A percentile compares a stretch with the other conserved stretches of the same genome.
phyloP scores from a whole-genome alignment of 2,797 vertebrate species.

The Takifugu ocellatus region DNA sequence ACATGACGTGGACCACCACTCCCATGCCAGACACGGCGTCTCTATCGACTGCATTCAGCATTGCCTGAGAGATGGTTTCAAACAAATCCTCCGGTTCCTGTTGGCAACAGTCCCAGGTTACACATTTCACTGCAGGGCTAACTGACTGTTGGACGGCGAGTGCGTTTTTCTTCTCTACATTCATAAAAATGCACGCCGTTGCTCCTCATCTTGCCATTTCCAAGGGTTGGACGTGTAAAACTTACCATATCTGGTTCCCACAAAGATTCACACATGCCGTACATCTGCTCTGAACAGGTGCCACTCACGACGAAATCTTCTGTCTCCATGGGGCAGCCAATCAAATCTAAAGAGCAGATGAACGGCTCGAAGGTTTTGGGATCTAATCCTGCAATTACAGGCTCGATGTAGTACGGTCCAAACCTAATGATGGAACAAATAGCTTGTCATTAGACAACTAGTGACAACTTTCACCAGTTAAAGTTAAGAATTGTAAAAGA shows the following conservation, averaged over 20 bases:
- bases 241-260: slow-evolving; percentile 97
- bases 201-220: not conserved
- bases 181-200: not conserved
- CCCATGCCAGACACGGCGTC: slow-evolving; percentile 98
- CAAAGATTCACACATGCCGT: slow-evolving; percentile 97
- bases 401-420: slow-evolving; percentile 95
- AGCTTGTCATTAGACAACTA: no score
- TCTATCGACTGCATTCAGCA: slow-evolving; percentile 94
- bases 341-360: slow-evolving; percentile 95
- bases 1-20: slow-evolving; percentile 92
- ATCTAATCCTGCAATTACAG: slow-evolving; percentile 92
- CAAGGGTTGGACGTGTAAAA: not conserved
- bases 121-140: not conserved
- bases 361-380: slow-evolving; percentile 90
- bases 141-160: no score
- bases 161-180: no score
- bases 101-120: not conserved
- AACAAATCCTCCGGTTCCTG: slow-evolving; percentile 94
- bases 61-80: slow-evolving; percentile 96
- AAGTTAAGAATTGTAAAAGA: no score
- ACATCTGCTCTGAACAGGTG: slow-evolving; percentile 97
- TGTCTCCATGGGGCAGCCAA: slow-evolving; percentile 96
- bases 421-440: slow-evolving; percentile 74
- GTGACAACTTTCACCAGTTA: no score
- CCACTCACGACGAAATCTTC: slow-evolving; percentile 98